A percentile compares a stretch with the other conserved stretches of the same genome.
These are phyloP conservation scores for Potamarius usumacintae DNA, from an alignment of 2,113 vertebrate genomes.

Conservation along the genomic window DNA sequence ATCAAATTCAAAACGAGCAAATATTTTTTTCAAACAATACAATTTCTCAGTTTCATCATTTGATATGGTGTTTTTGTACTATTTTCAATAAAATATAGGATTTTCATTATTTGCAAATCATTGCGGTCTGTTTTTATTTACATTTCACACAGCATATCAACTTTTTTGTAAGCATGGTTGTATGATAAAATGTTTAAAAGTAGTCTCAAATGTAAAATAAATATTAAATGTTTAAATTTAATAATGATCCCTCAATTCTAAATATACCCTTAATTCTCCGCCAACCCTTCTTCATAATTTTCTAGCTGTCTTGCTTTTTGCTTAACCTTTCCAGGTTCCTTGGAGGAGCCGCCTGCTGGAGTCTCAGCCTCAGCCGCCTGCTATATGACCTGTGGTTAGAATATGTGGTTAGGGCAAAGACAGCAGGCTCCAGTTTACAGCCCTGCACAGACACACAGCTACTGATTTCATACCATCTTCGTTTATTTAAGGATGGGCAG, in stretches of 20 bases:
- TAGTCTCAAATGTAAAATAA: background rate
- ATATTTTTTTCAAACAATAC: too few relatives aligned
- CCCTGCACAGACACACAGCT: constrained; percentile 47
- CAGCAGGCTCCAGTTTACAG: constrained; percentile 43
- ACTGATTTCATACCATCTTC: constrained; percentile 48
- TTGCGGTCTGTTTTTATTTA: too few relatives aligned
- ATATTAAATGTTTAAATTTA: background rate
- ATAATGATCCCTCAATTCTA: background rate
- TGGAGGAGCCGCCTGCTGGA: constrained; percentile 32
- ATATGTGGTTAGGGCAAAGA: constrained; percentile 50
- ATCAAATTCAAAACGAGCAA: too few relatives aligned
- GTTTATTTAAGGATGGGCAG: constrained; percentile 51
- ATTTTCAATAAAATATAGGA: too few relatives aligned
- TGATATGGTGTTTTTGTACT: too few relatives aligned
- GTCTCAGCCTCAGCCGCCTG: constrained; percentile 13
- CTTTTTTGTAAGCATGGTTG: too few relatives aligned
- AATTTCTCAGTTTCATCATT: too few relatives aligned
- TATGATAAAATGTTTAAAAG: background rate
- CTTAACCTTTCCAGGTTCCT: constrained; percentile 43
- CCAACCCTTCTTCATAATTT: constrained; percentile 10
- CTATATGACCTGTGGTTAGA: constrained; percentile 47
- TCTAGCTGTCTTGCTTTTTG: constrained; percentile 21
- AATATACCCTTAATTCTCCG: background rate
- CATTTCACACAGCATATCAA: too few relatives aligned
- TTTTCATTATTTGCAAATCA: too few relatives aligned